Percentiles rank a stretch among this genome's conserved stretches.
Evolutionary conservation across 2,888 invertebrate genomes (phyloP).

Genomic region (Eretmocerus hayati): DNA sequence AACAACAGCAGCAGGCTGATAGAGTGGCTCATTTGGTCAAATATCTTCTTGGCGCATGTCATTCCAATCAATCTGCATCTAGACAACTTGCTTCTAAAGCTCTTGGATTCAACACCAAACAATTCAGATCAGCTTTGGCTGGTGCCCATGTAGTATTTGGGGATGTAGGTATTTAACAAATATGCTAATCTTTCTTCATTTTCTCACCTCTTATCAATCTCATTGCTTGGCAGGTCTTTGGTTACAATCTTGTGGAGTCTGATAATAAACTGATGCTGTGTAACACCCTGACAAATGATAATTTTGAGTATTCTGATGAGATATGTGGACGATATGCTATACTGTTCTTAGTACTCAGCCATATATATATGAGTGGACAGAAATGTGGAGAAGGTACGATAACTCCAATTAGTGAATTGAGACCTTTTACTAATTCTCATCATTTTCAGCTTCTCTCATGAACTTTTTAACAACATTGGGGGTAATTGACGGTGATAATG

Average conservation of each 20-base stretch:
- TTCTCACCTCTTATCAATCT: too few species aligned
- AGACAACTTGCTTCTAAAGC: slow-evolving; percentile 30
- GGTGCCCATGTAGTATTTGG: slow-evolving; percentile 23
- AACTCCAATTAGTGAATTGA: not conserved
- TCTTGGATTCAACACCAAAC: slow-evolving; percentile 24
- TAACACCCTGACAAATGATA: slow-evolving; percentile 30
- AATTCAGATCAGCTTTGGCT: slow-evolving; percentile 27
- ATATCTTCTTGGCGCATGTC: slow-evolving; percentile 30
- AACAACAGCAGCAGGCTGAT: not conserved
- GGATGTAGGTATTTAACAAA: slow-evolving; percentile 25
- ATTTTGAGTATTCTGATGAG: slow-evolving; percentile 28
- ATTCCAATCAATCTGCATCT: slow-evolving; percentile 26
- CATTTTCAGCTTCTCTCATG: slow-evolving; percentile 49
- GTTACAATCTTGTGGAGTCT: slow-evolving; percentile 48
- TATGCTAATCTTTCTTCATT: too few species aligned
- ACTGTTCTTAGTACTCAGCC: slow-evolving; percentile 48
- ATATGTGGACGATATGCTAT: slow-evolving; percentile 46
- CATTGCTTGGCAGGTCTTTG: slow-evolving; percentile 47
- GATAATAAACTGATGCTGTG: slow-evolving; percentile 38
- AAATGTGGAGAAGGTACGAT: slow-evolving; percentile 49
- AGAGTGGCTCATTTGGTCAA: slow-evolving; percentile 27
- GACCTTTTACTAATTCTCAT: slow-evolving; percentile 1
- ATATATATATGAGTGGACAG: slow-evolving; percentile 52
- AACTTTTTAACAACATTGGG: slow-evolving; percentile 48
- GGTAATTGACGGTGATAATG: slow-evolving; percentile 45